Percentiles rank a stretch among this genome's conserved stretches.
These are phyloP conservation scores for Toxotes jaculatrix DNA, from an alignment of 2,113 vertebrate genomes.

Conservation along the genomic window DNA sequence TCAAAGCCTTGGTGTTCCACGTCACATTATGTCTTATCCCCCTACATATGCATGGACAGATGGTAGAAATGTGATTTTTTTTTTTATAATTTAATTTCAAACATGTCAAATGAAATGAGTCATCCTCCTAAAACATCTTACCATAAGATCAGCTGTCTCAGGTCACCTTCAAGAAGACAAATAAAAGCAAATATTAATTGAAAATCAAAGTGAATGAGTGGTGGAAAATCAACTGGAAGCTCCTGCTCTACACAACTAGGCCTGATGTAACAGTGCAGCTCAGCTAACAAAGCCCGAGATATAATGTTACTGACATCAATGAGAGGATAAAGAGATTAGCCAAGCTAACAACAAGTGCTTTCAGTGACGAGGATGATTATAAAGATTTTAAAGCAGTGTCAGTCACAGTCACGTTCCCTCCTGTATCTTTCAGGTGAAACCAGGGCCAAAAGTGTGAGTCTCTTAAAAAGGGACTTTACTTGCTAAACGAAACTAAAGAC, in stretches of 20 bases:
- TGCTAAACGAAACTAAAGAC: neutral
- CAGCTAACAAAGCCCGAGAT: slow-evolving; percentile 75
- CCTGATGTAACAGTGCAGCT: slow-evolving; percentile 74
- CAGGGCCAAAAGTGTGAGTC: slow-evolving; percentile 8
- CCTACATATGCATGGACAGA: slow-evolving; percentile 77
- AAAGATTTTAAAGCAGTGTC: slow-evolving; percentile 81
- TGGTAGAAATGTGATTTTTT: neutral
- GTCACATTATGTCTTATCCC: slow-evolving; percentile 90
- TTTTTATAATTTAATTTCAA: neutral
- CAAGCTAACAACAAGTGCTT: slow-evolving; percentile 67
- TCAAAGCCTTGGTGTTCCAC: slow-evolving; percentile 88
- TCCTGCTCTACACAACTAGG: slow-evolving; percentile 52
- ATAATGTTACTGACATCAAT: slow-evolving; percentile 83
- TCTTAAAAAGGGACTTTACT: neutral
- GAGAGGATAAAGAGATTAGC: slow-evolving; percentile 79
- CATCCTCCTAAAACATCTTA: slow-evolving; percentile 73
- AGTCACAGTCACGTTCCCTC: slow-evolving; percentile 57
- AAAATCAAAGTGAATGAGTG: slow-evolving; percentile 73
- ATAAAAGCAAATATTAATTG: slow-evolving; percentile 36
- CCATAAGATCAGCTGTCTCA: slow-evolving; percentile 91
- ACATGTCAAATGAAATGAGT: neutral
- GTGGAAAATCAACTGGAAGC: slow-evolving; percentile 58
- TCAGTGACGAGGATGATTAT: slow-evolving; percentile 67
- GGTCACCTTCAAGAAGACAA: slow-evolving; percentile 84
- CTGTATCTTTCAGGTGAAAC: slow-evolving; percentile 39